Percentiles rank a stretch among this genome's conserved stretches.
Conservation (phyloP, 2,113 vertebrate genomes). For the Copsychus sechellarum region DNA sequence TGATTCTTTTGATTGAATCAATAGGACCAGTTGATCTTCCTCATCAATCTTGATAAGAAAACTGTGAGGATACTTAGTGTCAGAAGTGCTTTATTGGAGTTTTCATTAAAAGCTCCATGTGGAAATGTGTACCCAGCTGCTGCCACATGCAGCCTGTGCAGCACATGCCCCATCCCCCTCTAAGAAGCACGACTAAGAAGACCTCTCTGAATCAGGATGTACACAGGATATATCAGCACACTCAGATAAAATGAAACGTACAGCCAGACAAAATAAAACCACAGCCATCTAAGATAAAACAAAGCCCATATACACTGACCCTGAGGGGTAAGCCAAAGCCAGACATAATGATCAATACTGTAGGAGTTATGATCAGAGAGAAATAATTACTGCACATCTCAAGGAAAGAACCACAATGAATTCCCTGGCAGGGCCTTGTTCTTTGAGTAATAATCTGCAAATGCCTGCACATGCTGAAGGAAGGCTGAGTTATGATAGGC, state of each 20-base stretch:
- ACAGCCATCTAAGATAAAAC: neutral
- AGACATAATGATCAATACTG: conserved; percentile 48
- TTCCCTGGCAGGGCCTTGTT: conserved; percentile 11
- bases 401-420: conserved; percentile 10
- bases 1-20: neutral
- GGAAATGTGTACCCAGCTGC: neutral
- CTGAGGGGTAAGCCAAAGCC: neutral
- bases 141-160: neutral
- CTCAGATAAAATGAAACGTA: conserved; percentile 2
- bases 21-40: neutral
- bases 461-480: neutral
- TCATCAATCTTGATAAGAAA: conserved; percentile 31
- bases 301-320: neutral
- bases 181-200: neutral
- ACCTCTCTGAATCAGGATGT: neutral
- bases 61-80: neutral
- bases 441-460: conserved; percentile 32
- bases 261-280: neutral
- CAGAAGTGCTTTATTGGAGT: neutral
- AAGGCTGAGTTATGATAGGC: neutral
- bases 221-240: neutral
- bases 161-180: fast-evolving
- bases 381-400: conserved; percentile 39
- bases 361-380: conserved; percentile 28
- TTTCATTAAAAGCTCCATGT: neutral